phyloP scores from a whole-genome alignment of 2,888 invertebrate genomes.

The Alsophila aescularia region DNA sequence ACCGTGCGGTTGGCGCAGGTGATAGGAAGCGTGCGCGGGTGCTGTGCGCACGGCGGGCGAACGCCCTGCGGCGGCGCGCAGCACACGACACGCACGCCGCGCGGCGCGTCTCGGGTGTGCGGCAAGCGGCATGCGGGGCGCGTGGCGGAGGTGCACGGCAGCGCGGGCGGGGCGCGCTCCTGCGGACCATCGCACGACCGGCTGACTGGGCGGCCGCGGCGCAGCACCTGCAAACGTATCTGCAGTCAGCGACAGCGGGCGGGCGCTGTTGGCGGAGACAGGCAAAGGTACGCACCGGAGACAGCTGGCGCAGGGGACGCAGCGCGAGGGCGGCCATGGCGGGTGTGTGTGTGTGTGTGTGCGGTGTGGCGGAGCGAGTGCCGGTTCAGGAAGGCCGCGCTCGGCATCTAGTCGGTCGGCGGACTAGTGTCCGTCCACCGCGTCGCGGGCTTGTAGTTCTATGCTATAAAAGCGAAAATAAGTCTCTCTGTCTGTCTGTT shows the following conservation, averaged over 20 bases:
- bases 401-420: not conserved
- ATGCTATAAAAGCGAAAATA: too few relatives aligned
- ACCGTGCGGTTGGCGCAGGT: slow-evolving; percentile 29
- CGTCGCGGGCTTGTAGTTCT: too few relatives aligned
- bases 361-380: not conserved
- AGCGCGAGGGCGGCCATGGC: slow-evolving; percentile 12
- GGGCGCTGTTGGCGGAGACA: not conserved
- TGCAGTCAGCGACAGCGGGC: slow-evolving; percentile 8
- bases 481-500: too few relatives aligned
- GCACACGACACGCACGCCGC: slow-evolving; percentile 46
- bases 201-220: slow-evolving; percentile 28
- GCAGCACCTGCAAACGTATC: slow-evolving; percentile 21
- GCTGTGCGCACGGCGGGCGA: slow-evolving; percentile 46
- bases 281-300: not conserved
- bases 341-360: not conserved
- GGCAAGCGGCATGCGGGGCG: slow-evolving; percentile 33
- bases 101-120: slow-evolving; percentile 9
- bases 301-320: slow-evolving; percentile 1
- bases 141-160: slow-evolving; percentile 34
- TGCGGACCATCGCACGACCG: slow-evolving; percentile 33
- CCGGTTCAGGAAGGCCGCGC: slow-evolving; percentile 18
- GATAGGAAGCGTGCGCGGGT: slow-evolving; percentile 20
- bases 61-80: slow-evolving; percentile 42
- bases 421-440: not conserved
- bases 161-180: slow-evolving; percentile 23